Percentiles rank a stretch among this genome's conserved stretches.
These are phyloP conservation scores for Tychaedon coryphoeus DNA, from an alignment of 2,113 vertebrate genomes.

Conservation along the genomic window DNA sequence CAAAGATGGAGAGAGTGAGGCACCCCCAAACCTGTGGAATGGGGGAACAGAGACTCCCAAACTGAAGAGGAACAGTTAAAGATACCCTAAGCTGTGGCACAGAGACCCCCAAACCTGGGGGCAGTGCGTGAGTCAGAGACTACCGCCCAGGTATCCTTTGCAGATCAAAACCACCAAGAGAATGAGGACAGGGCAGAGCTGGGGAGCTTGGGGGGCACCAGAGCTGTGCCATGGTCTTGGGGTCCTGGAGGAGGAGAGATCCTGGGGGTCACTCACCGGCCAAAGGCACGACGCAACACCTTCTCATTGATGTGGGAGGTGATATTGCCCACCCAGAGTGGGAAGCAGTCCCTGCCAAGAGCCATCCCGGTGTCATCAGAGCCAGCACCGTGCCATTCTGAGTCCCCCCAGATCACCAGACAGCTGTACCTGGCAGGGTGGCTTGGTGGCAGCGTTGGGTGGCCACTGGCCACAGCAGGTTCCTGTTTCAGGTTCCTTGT, in stretches of 20 bases:
- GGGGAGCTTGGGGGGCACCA: background rate
- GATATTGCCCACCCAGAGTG: constrained; percentile 51
- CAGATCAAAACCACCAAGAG: background rate
- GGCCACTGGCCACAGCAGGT: background rate
- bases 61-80: background rate
- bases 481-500: fast-evolving
- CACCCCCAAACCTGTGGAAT: background rate
- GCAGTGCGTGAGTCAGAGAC: fast-evolving
- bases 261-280: background rate
- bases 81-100: background rate
- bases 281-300: background rate
- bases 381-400: background rate
- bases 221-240: too few species aligned
- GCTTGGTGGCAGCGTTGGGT: background rate
- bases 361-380: fast-evolving
- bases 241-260: fast-evolving
- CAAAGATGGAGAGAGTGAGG: background rate
- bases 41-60: background rate
- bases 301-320: background rate
- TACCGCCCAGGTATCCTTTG: too few species aligned
- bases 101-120: background rate
- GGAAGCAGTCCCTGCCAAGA: constrained; percentile 34
- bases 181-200: background rate
- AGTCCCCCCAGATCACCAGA: fast-evolving
- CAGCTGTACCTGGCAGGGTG: background rate